A percentile compares a stretch with the other conserved stretches of the same genome.
Conservation (phyloP, 2,888 invertebrate genomes). For the Harpalus rubripes region DNA sequence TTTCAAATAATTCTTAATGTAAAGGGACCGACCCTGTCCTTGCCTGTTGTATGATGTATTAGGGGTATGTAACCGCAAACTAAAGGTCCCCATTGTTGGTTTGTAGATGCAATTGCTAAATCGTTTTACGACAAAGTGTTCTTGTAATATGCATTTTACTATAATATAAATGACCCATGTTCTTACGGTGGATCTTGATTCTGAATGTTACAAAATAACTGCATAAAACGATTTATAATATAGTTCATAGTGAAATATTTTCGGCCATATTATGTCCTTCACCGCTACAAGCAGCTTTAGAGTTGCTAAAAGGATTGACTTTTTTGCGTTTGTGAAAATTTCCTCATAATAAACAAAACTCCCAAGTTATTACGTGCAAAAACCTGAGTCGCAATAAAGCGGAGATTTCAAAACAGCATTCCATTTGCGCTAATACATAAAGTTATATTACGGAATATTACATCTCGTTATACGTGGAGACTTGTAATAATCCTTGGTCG, state of each 20-base stretch:
- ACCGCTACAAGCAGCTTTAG: not conserved
- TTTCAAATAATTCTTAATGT: no score
- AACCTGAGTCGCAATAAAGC: constrained; percentile 3
- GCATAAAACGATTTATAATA: no score
- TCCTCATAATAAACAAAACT: not conserved
- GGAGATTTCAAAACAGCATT: constrained; percentile 33
- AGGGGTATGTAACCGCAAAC: no score
- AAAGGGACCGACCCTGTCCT: no score
- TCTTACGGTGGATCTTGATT: no score
- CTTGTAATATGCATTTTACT: no score
- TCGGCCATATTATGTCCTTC: not conserved
- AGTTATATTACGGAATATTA: constrained; percentile 50
- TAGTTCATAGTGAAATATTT: not conserved
- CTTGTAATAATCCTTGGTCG: constrained; percentile 25
- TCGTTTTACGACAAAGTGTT: no score
- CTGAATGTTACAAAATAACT: no score
- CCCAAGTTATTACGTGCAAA: constrained; percentile 15
- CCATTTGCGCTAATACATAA: constrained; percentile 46
- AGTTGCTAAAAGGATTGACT: not conserved
- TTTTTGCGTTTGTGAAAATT: constrained; percentile 13
- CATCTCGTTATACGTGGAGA: constrained; percentile 34
- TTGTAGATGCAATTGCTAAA: no score
- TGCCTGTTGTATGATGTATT: no score
- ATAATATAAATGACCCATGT: no score
- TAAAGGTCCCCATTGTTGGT: no score